phyloP scores from a whole-genome alignment of 2,888 invertebrate species.

The Heliconius sara region DNA sequence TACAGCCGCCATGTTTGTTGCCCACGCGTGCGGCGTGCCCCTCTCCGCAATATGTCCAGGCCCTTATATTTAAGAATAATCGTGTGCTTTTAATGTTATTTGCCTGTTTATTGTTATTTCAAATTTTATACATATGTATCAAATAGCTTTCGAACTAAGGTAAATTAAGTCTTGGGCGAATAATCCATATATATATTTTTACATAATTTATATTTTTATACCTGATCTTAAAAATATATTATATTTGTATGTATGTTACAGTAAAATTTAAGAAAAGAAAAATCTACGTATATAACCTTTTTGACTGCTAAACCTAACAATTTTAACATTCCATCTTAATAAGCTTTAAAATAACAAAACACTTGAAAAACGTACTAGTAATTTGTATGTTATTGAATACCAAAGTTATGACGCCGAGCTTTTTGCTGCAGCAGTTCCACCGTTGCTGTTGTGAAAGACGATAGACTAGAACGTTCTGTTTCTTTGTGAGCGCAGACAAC shows the following conservation, averaged over 20 bases:
- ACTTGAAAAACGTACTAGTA: background rate
- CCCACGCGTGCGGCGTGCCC: conserved; percentile 70
- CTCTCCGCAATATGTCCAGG: conserved; percentile 67
- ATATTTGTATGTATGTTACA: no score
- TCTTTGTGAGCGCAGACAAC: conserved; percentile 80
- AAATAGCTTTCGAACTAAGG: background rate
- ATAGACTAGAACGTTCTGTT: conserved; percentile 76
- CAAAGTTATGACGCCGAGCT: conserved; percentile 28
- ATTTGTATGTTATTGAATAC: conserved; percentile 28
- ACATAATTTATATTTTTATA: no score
- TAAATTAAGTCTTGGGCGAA: background rate
- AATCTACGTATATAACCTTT: no score
- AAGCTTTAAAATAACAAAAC: background rate
- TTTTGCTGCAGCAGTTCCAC: conserved; percentile 33
- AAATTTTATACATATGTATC: conserved; percentile 22
- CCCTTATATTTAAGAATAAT: conserved; percentile 74
- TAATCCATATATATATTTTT: no score
- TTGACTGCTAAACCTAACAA: background rate
- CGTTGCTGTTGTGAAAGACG: conserved; percentile 63
- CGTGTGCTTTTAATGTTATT: conserved; percentile 58
- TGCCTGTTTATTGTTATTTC: conserved; percentile 50
- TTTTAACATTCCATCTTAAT: background rate
- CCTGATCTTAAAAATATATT: no score
- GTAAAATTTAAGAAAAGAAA: no score
- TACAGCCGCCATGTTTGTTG: conserved; percentile 74